A percentile compares a stretch with the other conserved stretches of the same genome.
Evolutionary conservation across 1,140 invertebrate species (phyloP).

Genomic region (Homarus americanus): DNA sequence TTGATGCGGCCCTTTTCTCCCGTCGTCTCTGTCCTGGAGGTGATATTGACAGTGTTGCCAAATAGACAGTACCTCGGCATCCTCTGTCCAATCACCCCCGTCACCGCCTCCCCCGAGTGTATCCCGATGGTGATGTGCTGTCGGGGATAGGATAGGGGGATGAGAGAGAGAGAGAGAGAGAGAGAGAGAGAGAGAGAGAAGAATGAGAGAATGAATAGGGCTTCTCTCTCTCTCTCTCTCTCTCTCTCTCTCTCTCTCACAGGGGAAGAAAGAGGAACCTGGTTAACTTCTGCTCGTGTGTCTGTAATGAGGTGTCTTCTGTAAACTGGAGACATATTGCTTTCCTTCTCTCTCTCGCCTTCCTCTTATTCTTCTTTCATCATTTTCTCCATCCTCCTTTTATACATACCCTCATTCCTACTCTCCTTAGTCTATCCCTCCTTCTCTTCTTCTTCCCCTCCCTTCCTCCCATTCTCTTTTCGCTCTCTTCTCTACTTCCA

Average conservation of each 20-base stretch:
- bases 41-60: conserved; percentile 97
- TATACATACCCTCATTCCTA: too few relatives aligned
- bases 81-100: conserved; percentile 96
- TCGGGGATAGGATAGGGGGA: background rate
- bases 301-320: too few relatives aligned
- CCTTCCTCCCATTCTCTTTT: too few relatives aligned
- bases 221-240: background rate
- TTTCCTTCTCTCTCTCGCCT: too few relatives aligned
- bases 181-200: background rate
- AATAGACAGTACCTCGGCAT: conserved; percentile 99
- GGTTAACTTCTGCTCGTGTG: too few relatives aligned
- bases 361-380: too few relatives aligned
- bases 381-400: too few relatives aligned
- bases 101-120: conserved; percentile 96
- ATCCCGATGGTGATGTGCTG: conserved; percentile 97
- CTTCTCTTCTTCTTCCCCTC: too few relatives aligned
- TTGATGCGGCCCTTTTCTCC: conserved; percentile 94
- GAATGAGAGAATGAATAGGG: background rate
- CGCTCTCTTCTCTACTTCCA: background rate
- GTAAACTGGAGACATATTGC: too few relatives aligned
- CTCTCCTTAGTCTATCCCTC: too few relatives aligned
- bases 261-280: background rate
- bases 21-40: conserved; percentile 96
- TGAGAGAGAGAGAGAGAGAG: background rate
- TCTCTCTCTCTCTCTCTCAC: too few relatives aligned